phyloP scores from a whole-genome alignment of 2,888 invertebrate genomes.

The Drosophila diplacantha region DNA sequence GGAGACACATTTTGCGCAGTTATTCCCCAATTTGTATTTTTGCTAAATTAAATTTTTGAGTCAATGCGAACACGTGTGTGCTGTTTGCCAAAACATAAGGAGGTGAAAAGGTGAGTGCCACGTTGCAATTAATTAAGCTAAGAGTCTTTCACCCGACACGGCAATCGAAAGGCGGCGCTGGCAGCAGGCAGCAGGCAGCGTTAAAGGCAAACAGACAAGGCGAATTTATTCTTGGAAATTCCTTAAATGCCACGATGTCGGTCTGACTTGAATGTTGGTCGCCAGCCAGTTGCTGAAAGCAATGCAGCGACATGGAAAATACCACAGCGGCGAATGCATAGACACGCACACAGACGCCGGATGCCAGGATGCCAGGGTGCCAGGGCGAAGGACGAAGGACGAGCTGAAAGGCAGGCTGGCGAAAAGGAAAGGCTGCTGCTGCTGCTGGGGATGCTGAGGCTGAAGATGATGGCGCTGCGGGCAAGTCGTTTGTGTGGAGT shows the following conservation, averaged over 20 bases:
- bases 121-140: conserved; percentile 52
- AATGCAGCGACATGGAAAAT: conserved; percentile 66
- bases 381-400: conserved; percentile 5
- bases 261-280: conserved; percentile 52
- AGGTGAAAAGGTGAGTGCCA: conserved; percentile 6
- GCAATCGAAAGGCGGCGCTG: conserved; percentile 15
- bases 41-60: conserved; percentile 12
- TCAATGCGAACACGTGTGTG: background rate
- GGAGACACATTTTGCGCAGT: background rate
- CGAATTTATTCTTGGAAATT: conserved; percentile 50
- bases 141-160: conserved; percentile 36
- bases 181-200: conserved; percentile 33
- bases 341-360: conserved; percentile 28
- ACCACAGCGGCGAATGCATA: conserved; percentile 57
- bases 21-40: background rate
- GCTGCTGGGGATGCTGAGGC: conserved; percentile 13
- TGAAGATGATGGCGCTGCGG: conserved; percentile 38
- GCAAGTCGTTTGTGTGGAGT: conserved; percentile 46
- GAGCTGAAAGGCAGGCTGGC: conserved; percentile 3
- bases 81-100: background rate
- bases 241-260: conserved; percentile 48
- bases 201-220: conserved; percentile 56
- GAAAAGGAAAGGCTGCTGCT: conserved; percentile 12
- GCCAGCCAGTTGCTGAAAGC: conserved; percentile 55
- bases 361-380: conserved; percentile 13